These are phyloP conservation scores for Zonotrichia leucophrys DNA, from an alignment of 2,113 vertebrate genomes.

Conservation along the genomic window DNA sequence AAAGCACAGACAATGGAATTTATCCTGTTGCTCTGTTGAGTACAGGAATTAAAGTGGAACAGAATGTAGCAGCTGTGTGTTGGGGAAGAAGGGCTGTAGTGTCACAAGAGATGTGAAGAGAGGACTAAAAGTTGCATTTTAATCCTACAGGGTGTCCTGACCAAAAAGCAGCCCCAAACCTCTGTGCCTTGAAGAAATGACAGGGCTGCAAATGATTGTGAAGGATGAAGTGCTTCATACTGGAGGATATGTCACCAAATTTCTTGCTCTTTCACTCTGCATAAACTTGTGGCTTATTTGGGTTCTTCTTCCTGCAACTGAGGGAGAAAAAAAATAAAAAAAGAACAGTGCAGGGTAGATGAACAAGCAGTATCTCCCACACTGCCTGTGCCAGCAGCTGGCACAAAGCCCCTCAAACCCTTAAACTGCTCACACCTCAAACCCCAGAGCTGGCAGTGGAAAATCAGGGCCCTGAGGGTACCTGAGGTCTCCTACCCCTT, in stretches of 20 bases:
- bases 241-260: not conserved
- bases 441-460: not conserved
- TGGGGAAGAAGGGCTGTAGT: not conserved
- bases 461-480: not conserved
- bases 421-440: not conserved
- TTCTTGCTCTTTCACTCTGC: not conserved
- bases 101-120: not conserved
- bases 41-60: not conserved
- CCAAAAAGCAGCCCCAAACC: not conserved
- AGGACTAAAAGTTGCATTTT: not conserved
- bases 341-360: not conserved
- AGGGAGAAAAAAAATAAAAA: no score
- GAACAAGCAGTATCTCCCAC: not conserved
- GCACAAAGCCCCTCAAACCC: not conserved
- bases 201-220: not conserved
- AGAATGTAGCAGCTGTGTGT: not conserved
- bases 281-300: not conserved
- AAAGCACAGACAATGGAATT: not conserved
- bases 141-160: not conserved
- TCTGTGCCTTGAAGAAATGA: not conserved
- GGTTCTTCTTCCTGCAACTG: rapidly evolving
- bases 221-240: not conserved
- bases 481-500: not conserved
- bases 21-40: not conserved
- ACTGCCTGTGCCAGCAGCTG: not conserved